These are phyloP conservation scores for Abrostola tripartita DNA, from an alignment of 2,888 invertebrate species.

Conservation along the genomic window DNA sequence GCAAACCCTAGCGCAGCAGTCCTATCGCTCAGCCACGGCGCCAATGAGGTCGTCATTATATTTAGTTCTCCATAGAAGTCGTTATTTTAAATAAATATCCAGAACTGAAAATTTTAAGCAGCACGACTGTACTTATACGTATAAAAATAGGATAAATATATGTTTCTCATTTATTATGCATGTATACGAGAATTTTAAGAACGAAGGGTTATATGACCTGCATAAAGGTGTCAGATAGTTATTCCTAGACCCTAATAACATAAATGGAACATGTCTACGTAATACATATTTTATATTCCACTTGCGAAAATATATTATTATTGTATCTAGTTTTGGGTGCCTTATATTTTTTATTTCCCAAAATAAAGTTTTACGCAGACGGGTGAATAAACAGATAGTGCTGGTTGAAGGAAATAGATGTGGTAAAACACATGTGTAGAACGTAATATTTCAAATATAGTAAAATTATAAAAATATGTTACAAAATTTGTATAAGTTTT, in stretches of 20 bases:
- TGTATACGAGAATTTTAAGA: constrained; percentile 28
- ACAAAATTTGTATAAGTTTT: not conserved
- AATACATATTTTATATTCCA: constrained; percentile 38
- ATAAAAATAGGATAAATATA: no score
- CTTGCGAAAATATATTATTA: constrained; percentile 39
- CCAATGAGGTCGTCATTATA: no score
- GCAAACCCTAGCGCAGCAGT: no score
- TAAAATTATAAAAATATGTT: not conserved
- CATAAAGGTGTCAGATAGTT: constrained; percentile 30
- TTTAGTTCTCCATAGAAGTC: no score
- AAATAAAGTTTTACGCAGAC: constrained; percentile 8
- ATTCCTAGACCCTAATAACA: constrained; percentile 43
- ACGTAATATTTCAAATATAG: no score
- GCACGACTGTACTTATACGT: no score
- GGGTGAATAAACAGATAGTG: not conserved
- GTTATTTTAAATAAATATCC: constrained; percentile 17
- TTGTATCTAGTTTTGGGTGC: constrained; percentile 9
- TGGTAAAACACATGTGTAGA: no score
- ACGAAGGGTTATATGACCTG: constrained; percentile 43
- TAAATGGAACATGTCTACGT: constrained; percentile 19
- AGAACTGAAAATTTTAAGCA: no score
- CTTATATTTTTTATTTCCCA: constrained; percentile 15
- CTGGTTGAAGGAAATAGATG: not conserved
- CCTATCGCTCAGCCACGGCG: no score
- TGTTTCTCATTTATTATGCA: constrained; percentile 28